Evolutionary conservation across 2,888 invertebrate genomes (phyloP).

Genomic region (Erannis defoliaria): DNA sequence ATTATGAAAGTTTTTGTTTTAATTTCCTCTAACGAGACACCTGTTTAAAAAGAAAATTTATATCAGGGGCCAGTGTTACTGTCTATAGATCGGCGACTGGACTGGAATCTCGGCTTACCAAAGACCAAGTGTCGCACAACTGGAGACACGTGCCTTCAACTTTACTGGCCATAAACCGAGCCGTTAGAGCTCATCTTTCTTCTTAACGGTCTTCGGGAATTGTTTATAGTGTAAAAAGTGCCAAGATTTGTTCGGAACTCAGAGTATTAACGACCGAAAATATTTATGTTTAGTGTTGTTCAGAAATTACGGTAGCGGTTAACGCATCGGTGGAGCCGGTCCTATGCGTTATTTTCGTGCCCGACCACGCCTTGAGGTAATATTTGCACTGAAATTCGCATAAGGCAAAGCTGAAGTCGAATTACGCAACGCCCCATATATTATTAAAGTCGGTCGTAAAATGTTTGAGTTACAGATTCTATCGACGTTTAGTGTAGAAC

Average conservation of each 20-base stretch:
- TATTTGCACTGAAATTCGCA: constrained; percentile 67
- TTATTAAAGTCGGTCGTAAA: constrained; percentile 80
- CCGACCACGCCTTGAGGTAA: constrained; percentile 54
- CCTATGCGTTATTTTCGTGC: constrained; percentile 32
- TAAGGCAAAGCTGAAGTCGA: constrained; percentile 67
- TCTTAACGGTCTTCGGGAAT: constrained; percentile 81
- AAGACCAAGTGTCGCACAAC: constrained; percentile 61
- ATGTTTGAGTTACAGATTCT: constrained; percentile 82
- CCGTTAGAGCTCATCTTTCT: constrained; percentile 85
- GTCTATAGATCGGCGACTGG: constrained; percentile 38
- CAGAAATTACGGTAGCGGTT: constrained; percentile 54
- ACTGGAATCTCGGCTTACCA: constrained; percentile 54
- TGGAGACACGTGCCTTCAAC: constrained; percentile 75
- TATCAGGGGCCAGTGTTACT: constrained; percentile 39
- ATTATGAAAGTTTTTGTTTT: constrained; percentile 32
- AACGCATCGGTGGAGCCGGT: constrained; percentile 44
- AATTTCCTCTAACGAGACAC: constrained; percentile 44
- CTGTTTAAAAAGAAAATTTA: constrained; percentile 51
- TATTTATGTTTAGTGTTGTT: constrained; percentile 73
- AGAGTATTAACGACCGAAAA: constrained; percentile 71
- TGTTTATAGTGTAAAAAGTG: constrained; percentile 83
- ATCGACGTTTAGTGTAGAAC: constrained; percentile 81
- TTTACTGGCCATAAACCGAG: constrained; percentile 83
- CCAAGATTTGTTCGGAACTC: constrained; percentile 66
- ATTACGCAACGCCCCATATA: constrained; percentile 82